Percentiles rank a stretch among this genome's conserved stretches.
Evolutionary conservation across 2,888 invertebrate genomes (phyloP).

Genomic region (Calephelis perditalis): DNA sequence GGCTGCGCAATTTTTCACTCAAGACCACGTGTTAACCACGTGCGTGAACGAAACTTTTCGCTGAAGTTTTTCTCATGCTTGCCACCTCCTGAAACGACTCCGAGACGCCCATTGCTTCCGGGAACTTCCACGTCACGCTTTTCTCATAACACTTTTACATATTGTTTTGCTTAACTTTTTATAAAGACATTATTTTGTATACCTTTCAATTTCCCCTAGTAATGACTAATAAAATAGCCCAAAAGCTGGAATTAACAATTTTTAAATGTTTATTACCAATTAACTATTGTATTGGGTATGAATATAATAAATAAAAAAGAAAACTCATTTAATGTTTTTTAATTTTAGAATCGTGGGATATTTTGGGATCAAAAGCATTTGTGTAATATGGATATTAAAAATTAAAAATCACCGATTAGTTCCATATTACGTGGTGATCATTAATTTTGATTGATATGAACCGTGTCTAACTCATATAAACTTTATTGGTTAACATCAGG

Average conservation of each 20-base stretch:
- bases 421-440: slow-evolving; percentile 67
- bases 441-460: slow-evolving; percentile 69
- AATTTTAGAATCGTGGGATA: slow-evolving; percentile 17
- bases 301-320: neutral
- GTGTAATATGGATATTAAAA: slow-evolving; percentile 62
- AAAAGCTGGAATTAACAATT: too few species aligned
- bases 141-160: neutral
- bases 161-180: neutral
- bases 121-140: neutral
- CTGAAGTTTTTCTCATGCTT: slow-evolving; percentile 48
- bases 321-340: slow-evolving; percentile 14
- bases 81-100: neutral
- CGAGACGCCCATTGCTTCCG: neutral
- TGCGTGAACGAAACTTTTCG: slow-evolving; percentile 60
- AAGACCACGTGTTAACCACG: slow-evolving; percentile 71
- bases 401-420: slow-evolving; percentile 65
- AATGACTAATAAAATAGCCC: too few species aligned
- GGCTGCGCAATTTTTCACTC: slow-evolving; percentile 69
- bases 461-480: slow-evolving; percentile 68
- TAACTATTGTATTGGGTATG: too few species aligned
- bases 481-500: slow-evolving; percentile 57
- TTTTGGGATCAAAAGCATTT: slow-evolving; percentile 25
- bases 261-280: too few species aligned
- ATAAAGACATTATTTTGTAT: too few species aligned
- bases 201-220: too few species aligned